phyloP scores from a whole-genome alignment of 2,888 invertebrate genomes.

The Coremacera marginata region DNA sequence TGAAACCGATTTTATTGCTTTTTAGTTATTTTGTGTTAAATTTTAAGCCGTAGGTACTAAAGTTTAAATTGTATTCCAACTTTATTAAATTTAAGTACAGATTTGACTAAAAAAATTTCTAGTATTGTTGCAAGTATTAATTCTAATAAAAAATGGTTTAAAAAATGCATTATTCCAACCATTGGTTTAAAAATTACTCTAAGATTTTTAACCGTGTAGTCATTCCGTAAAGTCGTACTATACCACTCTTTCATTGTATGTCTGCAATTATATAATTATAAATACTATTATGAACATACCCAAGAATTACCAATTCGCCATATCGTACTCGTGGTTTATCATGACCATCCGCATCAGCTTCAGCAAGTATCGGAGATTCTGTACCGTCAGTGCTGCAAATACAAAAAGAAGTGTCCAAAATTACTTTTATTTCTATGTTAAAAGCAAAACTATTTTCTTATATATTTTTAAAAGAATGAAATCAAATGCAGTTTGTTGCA shows the following conservation, averaged over 20 bases:
- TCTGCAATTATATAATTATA: not conserved
- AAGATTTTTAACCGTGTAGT: no score
- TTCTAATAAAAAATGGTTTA: no score
- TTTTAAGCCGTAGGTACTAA: no score
- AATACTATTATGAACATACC: slow-evolving; percentile 73
- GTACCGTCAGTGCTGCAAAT: slow-evolving; percentile 75
- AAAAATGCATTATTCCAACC: no score
- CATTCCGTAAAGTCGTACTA: no score
- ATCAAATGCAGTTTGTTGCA: not conserved
- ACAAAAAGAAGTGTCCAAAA: slow-evolving; percentile 46
- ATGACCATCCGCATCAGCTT: slow-evolving; percentile 79
- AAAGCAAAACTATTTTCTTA: not conserved
- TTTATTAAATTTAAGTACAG: no score
- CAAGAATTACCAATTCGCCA: slow-evolving; percentile 93
- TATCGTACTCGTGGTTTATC: slow-evolving; percentile 90
- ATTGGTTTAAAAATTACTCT: no score
- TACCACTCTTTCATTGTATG: not conserved
- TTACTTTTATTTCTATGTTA: not conserved
- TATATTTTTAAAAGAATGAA: not conserved
- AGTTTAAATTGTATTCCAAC: no score
- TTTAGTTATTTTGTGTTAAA: no score
- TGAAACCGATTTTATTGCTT: no score
- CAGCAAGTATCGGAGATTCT: slow-evolving; percentile 83
- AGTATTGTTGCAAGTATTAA: no score
- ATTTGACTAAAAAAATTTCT: no score